Evolutionary conservation across 2,797 vertebrate genomes (phyloP), one percentile per base, ranked within the genome.

Genomic region (Myripristis murdjan): DNA sequence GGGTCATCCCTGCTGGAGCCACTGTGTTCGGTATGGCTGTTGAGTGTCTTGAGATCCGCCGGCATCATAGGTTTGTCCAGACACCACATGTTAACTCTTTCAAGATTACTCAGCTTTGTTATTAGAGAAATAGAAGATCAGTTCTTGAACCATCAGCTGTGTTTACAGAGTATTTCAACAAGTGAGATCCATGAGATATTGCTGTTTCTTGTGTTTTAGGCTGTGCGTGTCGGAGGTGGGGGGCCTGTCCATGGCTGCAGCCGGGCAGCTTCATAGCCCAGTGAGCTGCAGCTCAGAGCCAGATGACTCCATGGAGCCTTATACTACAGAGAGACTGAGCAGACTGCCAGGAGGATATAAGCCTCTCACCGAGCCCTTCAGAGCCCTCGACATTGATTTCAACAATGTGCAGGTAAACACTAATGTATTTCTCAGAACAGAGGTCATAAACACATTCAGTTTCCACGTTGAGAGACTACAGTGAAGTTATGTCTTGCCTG

Each of bases 261-360:
- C 91, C 8, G 94, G 97, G 66, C 91, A 93, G 64, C 96, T 99
- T 77, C 94, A 93, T 23, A 98, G 98, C 81, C 96, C 95, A 0
- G 95, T 97, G 0, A 94, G 86, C 0, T 93, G 92, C 84, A 92
- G 86, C 70, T 73, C 85, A 6, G 95, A 93, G 70, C 87, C 92
- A 0, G 97, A 96, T 52, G 97, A 98, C 69, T 92, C 94, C 41
- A 79, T 95, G 12, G 98, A 99, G 89, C 98, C 98, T n/a, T 99
- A 99, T 81, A 98, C 97, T 58, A 99, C 98, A 0, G 98, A 99
- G 91, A 95, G 97, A 72, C 96, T 99, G 78, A 97, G 95, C 91
- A 93, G 93, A 67, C 73, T 98, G 76, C 95, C 96, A 6, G 96
- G 97, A 47, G 98, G 97, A 1, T 98, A 97, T 31, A 76, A 77